Percentiles rank a stretch among this genome's conserved stretches.
Evolutionary conservation across 1,140 invertebrate genomes (phyloP).

Genomic region (Drosophila pectinifera): DNA sequence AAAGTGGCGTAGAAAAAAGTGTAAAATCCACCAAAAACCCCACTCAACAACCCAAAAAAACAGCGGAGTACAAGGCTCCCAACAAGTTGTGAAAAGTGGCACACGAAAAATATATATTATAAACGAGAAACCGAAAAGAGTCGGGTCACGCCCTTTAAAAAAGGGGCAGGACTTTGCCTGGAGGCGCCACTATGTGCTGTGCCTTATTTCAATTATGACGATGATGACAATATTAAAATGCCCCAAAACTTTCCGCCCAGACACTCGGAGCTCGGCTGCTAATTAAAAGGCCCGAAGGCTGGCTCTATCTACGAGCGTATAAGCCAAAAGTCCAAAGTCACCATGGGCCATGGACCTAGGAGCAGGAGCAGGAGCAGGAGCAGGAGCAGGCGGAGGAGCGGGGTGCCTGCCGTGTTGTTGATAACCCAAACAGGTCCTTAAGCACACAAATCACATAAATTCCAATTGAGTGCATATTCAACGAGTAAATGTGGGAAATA

Average conservation of each 20-base stretch:
- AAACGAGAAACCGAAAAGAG: slow-evolving; percentile 44
- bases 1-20: slow-evolving; percentile 54
- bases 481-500: slow-evolving; percentile 68
- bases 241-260: slow-evolving; percentile 53
- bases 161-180: slow-evolving; percentile 17
- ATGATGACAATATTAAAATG: slow-evolving; percentile 79
- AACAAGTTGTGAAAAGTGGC: slow-evolving; percentile 73
- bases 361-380: background rate
- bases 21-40: slow-evolving; percentile 26
- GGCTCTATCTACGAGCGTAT: slow-evolving; percentile 36
- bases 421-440: slow-evolving; percentile 81
- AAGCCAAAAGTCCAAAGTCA: slow-evolving; percentile 78
- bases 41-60: slow-evolving; percentile 3
- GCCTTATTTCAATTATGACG: slow-evolving; percentile 78
- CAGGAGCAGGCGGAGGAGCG: slow-evolving; percentile 10
- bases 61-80: slow-evolving; percentile 25
- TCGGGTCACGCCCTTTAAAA: slow-evolving; percentile 50
- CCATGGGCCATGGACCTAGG: slow-evolving; percentile 28
- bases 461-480: slow-evolving; percentile 84
- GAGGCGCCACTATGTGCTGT: slow-evolving; percentile 40
- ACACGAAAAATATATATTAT: slow-evolving; percentile 48
- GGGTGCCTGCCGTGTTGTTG: slow-evolving; percentile 73
- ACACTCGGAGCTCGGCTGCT: slow-evolving; percentile 43
- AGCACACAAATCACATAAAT: slow-evolving; percentile 84
- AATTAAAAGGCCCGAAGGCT: slow-evolving; percentile 73